phyloP scores from a whole-genome alignment of 2,113 vertebrate species.

The Procavia capensis region DNA sequence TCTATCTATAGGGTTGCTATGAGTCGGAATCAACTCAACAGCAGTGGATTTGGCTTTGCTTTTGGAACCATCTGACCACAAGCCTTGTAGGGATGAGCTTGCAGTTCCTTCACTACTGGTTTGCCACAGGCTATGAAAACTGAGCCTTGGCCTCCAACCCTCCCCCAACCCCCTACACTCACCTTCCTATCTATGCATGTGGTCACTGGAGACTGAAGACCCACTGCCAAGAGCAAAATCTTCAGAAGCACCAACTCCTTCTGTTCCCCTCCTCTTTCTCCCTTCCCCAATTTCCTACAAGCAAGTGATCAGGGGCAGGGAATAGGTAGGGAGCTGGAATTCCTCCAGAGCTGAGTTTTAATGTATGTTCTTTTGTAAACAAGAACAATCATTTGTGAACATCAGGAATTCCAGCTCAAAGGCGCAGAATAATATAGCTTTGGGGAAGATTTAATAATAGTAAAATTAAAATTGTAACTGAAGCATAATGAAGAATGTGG shows the following conservation, averaged over 20 bases:
- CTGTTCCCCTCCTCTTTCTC: not conserved
- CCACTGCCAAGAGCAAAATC: not conserved
- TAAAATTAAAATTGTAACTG: slow-evolving; percentile 85
- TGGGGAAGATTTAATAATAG: slow-evolving; percentile 88
- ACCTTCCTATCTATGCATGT: not conserved
- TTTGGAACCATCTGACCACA: not conserved
- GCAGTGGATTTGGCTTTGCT: too few species aligned
- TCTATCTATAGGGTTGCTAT: too few species aligned
- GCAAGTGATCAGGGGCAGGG: slow-evolving; percentile 9
- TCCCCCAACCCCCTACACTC: fast-evolving
- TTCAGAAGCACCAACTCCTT: not conserved
- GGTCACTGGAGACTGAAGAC: not conserved
- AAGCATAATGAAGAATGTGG: slow-evolving; percentile 85
- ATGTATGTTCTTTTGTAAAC: slow-evolving; percentile 73
- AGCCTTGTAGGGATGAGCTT: not conserved
- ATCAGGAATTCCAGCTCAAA: slow-evolving; percentile 86
- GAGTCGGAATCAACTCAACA: too few species aligned
- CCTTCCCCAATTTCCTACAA: not conserved
- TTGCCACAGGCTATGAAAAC: not conserved
- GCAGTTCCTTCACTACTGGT: not conserved
- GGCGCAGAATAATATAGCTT: slow-evolving; percentile 82
- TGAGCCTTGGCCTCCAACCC: not conserved
- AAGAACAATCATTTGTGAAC: slow-evolving; percentile 82
- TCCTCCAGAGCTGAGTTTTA: slow-evolving; percentile 58
- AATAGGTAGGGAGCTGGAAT: not conserved